A percentile compares a stretch with the other conserved stretches of the same genome.
phyloP scores from a whole-genome alignment of 35 echinoderm and acorn worm genomes.

The Ophioderma brevispina region DNA sequence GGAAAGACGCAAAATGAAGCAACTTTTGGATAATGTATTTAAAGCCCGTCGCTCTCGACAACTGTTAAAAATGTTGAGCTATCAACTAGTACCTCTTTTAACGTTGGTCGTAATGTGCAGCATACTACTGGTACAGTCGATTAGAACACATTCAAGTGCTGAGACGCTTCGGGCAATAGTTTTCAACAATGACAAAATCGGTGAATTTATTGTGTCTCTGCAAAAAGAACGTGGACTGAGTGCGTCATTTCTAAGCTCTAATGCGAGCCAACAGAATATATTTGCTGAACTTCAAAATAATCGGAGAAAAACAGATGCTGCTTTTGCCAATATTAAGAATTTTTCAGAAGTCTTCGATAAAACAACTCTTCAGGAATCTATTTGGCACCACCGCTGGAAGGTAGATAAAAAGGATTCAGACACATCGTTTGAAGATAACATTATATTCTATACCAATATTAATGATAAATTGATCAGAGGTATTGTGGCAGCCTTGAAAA shows the following conservation, averaged over 20 bases:
- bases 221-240: constrained; percentile 41
- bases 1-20: constrained; percentile 11
- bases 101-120: not conserved
- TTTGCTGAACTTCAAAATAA: not conserved
- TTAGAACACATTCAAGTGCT: not conserved
- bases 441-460: constrained; percentile 33
- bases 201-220: constrained; percentile 1
- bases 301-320: not conserved
- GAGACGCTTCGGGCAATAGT: not conserved
- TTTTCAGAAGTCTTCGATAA: not conserved
- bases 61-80: not conserved
- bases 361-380: not conserved
- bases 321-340: not conserved
- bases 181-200: not conserved
- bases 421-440: constrained; percentile 6
- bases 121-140: not conserved
- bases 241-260: constrained; percentile 18
- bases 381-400: not conserved
- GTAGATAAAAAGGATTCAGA: not conserved
- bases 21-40: not conserved
- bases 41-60: not conserved
- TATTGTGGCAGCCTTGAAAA: not conserved
- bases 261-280: not conserved
- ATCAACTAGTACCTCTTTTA: not conserved
- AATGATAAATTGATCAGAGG: constrained; percentile 9